Evolutionary conservation across 2,113 vertebrate genomes (phyloP), one percentile per base, ranked within the genome.

Genomic region (Protobothrops mucrosquamatus): DNA sequence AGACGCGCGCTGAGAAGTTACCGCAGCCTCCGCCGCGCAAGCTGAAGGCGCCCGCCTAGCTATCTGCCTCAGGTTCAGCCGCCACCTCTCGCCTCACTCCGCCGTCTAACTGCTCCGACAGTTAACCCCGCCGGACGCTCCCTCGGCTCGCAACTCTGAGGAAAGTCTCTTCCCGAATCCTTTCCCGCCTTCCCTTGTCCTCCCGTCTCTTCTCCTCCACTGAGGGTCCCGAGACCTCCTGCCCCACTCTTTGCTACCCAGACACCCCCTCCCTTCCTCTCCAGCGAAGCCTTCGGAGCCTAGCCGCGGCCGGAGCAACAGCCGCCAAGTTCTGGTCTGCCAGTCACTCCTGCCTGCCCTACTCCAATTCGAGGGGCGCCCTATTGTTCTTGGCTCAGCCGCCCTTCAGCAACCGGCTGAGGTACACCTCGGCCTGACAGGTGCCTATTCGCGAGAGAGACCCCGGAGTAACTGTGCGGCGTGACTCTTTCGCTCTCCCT

Each of bases 401-500:
- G 59, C n/a, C 52, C 86, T 43, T 48, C 56, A 3, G 64, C 88
- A 2, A 52, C 43, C 20, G 85, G 93, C 93, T 89, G 94, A 43
- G 26, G 86, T 95, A 74, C 94, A 95, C 96, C 95, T 96, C 85
- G 93, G 94, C 96, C 95, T 34, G 93, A 87, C 93, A 91, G 95
- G 95, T 95, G 96, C 95, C 95, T 94, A 61, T 92, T 91, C 74
- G 96, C 94, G 6, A 85, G 95, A 95, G 94, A 97, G 96, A 96
- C 95, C 92, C 74, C 89, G 86, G 92, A 91, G 94, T 93, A 54
- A 85, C 93, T 88, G 91, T 94, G 95, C 93, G 95, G 93, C 29
- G 94, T 55, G 23, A 93, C 94, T 93, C 97, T 95, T 97, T 95
- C 97, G 94, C 96, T 93, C 97, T 97, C 97, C 92, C 96, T 88